These are phyloP conservation scores for Lycodopsis pacificus DNA, from an alignment of 2,797 vertebrate species.

Conservation along the genomic window DNA sequence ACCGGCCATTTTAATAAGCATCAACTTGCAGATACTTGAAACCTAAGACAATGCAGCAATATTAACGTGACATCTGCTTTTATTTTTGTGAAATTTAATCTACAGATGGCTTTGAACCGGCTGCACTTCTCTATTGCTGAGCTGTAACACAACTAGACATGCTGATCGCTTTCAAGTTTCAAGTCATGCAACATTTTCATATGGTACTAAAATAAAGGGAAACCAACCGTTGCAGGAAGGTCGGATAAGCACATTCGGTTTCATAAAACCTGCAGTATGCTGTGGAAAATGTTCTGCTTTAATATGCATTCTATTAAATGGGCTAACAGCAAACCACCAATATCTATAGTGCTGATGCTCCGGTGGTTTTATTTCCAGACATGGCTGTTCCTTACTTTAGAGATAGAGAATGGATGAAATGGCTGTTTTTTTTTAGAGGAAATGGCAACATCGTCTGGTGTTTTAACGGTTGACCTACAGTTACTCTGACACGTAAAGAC, in stretches of 20 bases:
- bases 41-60: neutral
- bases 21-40: neutral
- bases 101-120: slow-evolving; percentile 24
- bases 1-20: neutral
- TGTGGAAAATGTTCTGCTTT: neutral
- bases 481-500: neutral
- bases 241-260: slow-evolving; percentile 5
- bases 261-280: neutral
- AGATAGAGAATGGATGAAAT: neutral
- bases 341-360: neutral
- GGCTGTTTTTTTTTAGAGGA: neutral
- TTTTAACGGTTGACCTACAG: neutral
- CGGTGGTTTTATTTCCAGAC: neutral
- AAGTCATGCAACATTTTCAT: slow-evolving; percentile 34
- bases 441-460: neutral
- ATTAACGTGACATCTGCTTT: slow-evolving; percentile 5
- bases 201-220: neutral
- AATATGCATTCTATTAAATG: neutral
- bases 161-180: slow-evolving; percentile 33
- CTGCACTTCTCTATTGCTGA: slow-evolving; percentile 12
- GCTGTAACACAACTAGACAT: slow-evolving; percentile 23
- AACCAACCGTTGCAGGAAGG: slow-evolving; percentile 27
- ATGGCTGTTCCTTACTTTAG: neutral
- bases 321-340: neutral
- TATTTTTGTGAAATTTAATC: slow-evolving; percentile 16